Evolutionary conservation across 2,113 vertebrate species (phyloP).

Genomic region (Bothrops jararaca): DNA sequence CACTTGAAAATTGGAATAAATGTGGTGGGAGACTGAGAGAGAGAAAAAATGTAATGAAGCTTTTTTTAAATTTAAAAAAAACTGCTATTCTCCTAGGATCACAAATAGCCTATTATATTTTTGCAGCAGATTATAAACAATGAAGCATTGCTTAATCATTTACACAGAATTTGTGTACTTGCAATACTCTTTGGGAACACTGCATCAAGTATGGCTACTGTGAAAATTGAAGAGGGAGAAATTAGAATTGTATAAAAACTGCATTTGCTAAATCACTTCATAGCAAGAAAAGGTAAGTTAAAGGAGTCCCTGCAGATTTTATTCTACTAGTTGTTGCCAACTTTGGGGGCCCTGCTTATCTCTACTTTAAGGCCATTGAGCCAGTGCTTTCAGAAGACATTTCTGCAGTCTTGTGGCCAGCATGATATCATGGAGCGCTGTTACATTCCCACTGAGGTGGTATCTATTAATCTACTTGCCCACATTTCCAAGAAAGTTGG

Average conservation of each 20-base stretch:
- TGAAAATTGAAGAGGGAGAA: conserved; percentile 17
- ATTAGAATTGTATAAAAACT: not conserved
- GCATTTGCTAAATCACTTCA: not conserved
- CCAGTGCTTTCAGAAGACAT: not conserved
- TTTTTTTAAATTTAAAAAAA: not conserved
- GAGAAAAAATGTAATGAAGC: conserved; percentile 31
- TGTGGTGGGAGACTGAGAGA: conserved; percentile 17
- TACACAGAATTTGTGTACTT: conserved; percentile 7
- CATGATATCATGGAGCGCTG: not conserved
- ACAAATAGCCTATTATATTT: conserved; percentile 39
- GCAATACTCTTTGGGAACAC: conserved; percentile 2
- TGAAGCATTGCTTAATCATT: conserved; percentile 14
- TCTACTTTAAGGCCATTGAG: not conserved
- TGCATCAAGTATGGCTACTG: not conserved
- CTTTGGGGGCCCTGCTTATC: not conserved
- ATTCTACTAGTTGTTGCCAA: not conserved
- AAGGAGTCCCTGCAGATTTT: not conserved
- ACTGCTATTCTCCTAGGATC: conserved; percentile 4
- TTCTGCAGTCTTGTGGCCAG: not conserved
- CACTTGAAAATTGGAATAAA: conserved; percentile 43
- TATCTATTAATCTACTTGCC: not conserved
- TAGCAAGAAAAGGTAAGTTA: not conserved
- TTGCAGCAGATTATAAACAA: conserved; percentile 28
- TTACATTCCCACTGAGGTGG: not conserved
- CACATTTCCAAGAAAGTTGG: not conserved